phyloP scores from a whole-genome alignment of 1,140 invertebrate genomes.

The Probaryconus sp. region DNA sequence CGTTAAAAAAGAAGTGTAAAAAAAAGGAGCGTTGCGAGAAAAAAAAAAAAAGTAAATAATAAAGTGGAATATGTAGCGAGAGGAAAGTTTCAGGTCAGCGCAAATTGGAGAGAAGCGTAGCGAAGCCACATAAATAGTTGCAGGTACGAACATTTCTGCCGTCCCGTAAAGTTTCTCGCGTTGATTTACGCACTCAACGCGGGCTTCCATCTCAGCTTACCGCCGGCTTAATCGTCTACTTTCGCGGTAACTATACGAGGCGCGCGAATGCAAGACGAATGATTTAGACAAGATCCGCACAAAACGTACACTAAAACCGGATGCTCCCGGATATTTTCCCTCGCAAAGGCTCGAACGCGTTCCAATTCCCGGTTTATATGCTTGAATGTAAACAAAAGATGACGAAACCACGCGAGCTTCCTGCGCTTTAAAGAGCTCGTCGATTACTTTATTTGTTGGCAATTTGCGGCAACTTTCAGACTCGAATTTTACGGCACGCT shows the following conservation, averaged over 20 bases:
- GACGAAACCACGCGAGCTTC: slow-evolving; percentile 23
- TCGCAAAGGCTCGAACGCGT: slow-evolving; percentile 30
- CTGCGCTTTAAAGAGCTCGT: slow-evolving; percentile 30
- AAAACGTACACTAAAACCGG: too few species aligned
- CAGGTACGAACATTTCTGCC: slow-evolving; percentile 37
- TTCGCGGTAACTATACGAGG: slow-evolving; percentile 30
- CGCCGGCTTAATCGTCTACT: slow-evolving; percentile 46
- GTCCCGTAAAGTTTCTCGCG: slow-evolving; percentile 40
- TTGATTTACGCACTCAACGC: slow-evolving; percentile 50
- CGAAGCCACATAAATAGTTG: slow-evolving; percentile 36
- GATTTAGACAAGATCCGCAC: slow-evolving; percentile 37
- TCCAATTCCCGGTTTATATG: slow-evolving; percentile 42
- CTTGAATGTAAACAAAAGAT: slow-evolving; percentile 42
- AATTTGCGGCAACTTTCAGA: slow-evolving; percentile 32
- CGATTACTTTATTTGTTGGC: slow-evolving; percentile 33
- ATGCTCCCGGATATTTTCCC: slow-evolving; percentile 47
- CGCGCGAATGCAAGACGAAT: slow-evolving; percentile 36
- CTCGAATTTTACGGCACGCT: slow-evolving; percentile 25
- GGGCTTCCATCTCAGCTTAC: slow-evolving; percentile 43
- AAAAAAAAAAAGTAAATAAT: slow-evolving; percentile 26
- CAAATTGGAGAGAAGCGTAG: slow-evolving; percentile 30
- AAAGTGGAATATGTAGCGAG: slow-evolving; percentile 16
- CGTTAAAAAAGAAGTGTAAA: too few species aligned
- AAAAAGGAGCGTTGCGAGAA: too few species aligned
- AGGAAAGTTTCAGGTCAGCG: slow-evolving; percentile 46